Evolutionary conservation across 2,797 vertebrate genomes (phyloP).

Genomic region (Dromococcyx pavoninus): DNA sequence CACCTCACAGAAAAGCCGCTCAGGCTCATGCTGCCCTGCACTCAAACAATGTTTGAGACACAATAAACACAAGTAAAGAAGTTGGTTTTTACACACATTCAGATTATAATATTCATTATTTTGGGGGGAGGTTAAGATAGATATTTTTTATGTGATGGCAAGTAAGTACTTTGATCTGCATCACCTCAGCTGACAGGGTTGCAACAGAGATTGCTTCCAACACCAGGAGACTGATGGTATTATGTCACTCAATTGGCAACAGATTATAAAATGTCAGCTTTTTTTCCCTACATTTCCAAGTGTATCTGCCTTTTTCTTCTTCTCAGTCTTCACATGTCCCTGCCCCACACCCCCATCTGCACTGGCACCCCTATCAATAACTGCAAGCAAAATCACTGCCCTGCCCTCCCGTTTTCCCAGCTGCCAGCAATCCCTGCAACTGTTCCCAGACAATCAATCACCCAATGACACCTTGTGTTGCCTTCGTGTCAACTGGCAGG

Average conservation of each 20-base stretch:
- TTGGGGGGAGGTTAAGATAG: neutral
- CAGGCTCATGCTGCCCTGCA: no score
- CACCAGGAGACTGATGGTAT: neutral
- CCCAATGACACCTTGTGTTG: rapidly evolving
- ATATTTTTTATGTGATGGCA: neutral
- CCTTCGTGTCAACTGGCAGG: neutral
- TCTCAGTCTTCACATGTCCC: neutral
- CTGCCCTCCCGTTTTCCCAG: neutral
- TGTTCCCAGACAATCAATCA: neutral
- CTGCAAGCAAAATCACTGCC: no score
- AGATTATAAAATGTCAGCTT: neutral
- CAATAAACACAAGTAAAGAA: no score
- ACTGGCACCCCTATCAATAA: neutral
- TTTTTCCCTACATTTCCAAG: neutral
- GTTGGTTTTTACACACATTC: neutral
- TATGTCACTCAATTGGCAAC: neutral
- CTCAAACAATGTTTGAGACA: no score
- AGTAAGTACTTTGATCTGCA: neutral
- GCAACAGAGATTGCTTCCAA: neutral
- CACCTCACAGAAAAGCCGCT: no score
- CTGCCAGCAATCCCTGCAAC: neutral
- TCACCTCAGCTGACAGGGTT: neutral
- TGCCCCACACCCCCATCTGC: rapidly evolving
- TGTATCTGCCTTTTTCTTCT: neutral
- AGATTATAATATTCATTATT: neutral